Conservation (phyloP, 2,888 invertebrate species). For the Mechanitis messenoides region DNA sequence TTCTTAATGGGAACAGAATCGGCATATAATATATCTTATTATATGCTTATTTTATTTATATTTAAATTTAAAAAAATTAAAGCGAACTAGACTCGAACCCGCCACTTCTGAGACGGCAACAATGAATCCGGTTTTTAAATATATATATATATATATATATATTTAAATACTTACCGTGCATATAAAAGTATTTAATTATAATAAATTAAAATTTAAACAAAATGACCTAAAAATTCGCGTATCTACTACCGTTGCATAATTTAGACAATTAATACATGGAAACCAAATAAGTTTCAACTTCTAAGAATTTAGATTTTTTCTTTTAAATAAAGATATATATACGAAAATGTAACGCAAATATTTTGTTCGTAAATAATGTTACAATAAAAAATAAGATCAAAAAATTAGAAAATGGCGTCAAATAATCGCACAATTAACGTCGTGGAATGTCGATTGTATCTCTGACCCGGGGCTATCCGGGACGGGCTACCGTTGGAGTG, state of each 20-base stretch:
- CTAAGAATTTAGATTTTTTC: not conserved
- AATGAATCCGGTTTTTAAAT: too few relatives aligned
- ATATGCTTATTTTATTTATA: too few relatives aligned
- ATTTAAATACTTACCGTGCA: constrained; percentile 19
- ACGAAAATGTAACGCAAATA: too few relatives aligned
- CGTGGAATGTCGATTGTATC: constrained; percentile 65
- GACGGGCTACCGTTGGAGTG: constrained; percentile 56
- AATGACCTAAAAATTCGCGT: constrained; percentile 24
- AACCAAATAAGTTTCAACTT: constrained; percentile 19
- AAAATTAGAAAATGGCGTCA: constrained; percentile 36
- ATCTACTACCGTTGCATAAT: constrained; percentile 32
- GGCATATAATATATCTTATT: not conserved
- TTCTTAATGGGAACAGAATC: not conserved
- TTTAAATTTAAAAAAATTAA: too few relatives aligned
- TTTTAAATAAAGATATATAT: not conserved
- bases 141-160: constrained; percentile 4
- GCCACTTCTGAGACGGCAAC: too few relatives aligned
- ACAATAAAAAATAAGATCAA: not conserved
- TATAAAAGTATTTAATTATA: constrained; percentile 25
- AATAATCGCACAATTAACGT: constrained; percentile 67
- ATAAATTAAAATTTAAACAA: constrained; percentile 24
- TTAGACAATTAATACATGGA: constrained; percentile 20
- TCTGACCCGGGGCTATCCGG: constrained; percentile 67
- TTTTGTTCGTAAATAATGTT: too few relatives aligned
- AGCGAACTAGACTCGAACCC: too few relatives aligned